Evolutionary conservation across 2,113 vertebrate genomes (phyloP), one percentile per base, ranked within the genome.

Genomic region (Catharus minimus): DNA sequence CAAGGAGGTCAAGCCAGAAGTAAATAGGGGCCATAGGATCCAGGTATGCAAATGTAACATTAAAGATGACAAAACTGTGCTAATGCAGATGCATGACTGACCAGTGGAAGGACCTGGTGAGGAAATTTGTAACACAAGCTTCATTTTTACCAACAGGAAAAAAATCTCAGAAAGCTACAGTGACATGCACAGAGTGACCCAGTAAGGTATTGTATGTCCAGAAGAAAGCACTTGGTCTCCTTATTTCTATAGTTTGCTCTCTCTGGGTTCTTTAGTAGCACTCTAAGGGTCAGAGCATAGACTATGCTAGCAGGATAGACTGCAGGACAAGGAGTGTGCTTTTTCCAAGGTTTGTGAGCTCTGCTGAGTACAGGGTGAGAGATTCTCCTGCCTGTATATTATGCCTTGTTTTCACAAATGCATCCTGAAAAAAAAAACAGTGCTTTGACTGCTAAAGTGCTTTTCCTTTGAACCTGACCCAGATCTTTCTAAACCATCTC

Each of bases 391-490:
- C 16, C 68, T 68, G 33, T 30, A 7, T 32, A 14, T 71, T 57
- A 15, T 65, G 76, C 46, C 58, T 86, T 62, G 7, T 83, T 91
- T 86, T 81, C 15, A 49, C 41, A 72, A 86, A 68, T 0, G 0
- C 69, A 24, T 75, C 68, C 61, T 67, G 86, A 69, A 65, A 75
- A 82, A 64, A 3, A 76, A 50, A 3, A 2, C 13, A 81, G 53
- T 46, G 76, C 82, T 93, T 81, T 91, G 61, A 82, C 71, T 94
- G 90, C 79, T 86, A 46, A 94, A 91, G 46, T 87, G 87, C 58
- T 93, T 91, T 95, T 88, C 49, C 73, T 94, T 94, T 95, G 88
- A 95, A 88, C 72, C 74, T 92, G 93, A 94, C 95, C 93, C 82
- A 96, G 94, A 95, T 95, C 78, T 91, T 95, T 94, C 89, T 86